phyloP scores from a whole-genome alignment of 2,797 vertebrate species.

The Cossypha caffra region DNA sequence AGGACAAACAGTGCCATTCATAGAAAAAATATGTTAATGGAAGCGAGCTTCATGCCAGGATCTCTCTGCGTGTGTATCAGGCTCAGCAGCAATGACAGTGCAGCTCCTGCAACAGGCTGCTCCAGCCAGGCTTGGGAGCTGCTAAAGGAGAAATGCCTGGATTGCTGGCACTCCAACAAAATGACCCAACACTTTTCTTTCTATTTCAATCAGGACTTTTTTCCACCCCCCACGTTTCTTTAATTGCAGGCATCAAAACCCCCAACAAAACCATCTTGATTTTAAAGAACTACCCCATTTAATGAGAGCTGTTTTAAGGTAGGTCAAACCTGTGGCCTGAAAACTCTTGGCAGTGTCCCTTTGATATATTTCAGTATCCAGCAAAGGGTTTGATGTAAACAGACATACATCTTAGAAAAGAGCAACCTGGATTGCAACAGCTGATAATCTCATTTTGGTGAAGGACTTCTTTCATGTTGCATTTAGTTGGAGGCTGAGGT shows the following conservation, averaged over 20 bases:
- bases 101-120: slow-evolving; percentile 46
- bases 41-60: slow-evolving; percentile 41
- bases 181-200: neutral
- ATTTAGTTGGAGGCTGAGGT: neutral
- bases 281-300: neutral
- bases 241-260: accelerated
- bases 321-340: neutral
- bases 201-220: neutral
- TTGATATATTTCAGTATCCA: slow-evolving; percentile 24
- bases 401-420: neutral
- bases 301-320: neutral
- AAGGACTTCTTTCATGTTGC: neutral
- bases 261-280: neutral
- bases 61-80: neutral
- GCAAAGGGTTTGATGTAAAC: slow-evolving; percentile 1
- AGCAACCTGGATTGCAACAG: neutral
- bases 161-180: neutral
- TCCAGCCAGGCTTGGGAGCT: neutral
- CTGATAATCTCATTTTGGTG: neutral
- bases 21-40: slow-evolving; percentile 65
- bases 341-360: neutral
- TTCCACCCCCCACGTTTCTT: accelerated
- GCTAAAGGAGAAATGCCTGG: neutral
- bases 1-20: slow-evolving; percentile 57
- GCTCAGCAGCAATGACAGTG: slow-evolving; percentile 40